phyloP scores from a whole-genome alignment of 1,140 invertebrate species.

The Heliothis virescens region DNA sequence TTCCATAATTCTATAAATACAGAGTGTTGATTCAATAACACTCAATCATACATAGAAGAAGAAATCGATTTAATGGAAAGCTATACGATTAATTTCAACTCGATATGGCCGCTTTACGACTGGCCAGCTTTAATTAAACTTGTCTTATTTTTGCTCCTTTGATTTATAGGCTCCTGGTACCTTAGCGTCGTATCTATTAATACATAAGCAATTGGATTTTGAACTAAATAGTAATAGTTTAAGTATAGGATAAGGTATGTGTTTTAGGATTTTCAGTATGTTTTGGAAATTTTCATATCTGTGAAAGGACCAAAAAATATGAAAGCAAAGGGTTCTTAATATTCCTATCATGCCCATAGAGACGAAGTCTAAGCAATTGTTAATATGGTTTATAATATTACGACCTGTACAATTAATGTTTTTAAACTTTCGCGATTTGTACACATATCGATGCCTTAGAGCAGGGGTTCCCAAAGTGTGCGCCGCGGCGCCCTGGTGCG shows the following conservation, averaged over 20 bases:
- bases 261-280: background rate
- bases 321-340: too few species aligned
- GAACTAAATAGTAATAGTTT: background rate
- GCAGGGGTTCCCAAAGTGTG: too few species aligned
- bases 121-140: constrained; percentile 33
- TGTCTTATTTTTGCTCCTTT: constrained; percentile 27
- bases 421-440: too few species aligned
- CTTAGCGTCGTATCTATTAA: background rate
- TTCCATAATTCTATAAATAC: background rate
- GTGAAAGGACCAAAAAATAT: too few species aligned
- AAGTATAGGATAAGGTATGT: background rate
- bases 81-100: constrained; percentile 23
- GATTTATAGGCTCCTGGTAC: constrained; percentile 30
- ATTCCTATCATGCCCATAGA: too few species aligned
- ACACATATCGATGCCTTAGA: too few species aligned
- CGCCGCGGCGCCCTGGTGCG: too few species aligned
- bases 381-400: too few species aligned
- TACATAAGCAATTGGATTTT: constrained; percentile 10
- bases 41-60: constrained; percentile 3
- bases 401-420: too few species aligned
- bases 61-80: constrained; percentile 20
- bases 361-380: too few species aligned
- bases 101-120: constrained; percentile 17
- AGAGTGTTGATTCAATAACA: constrained; percentile 25
- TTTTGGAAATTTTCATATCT: background rate